Base-by-base conservation (phyloP, 2,113 vertebrate genomes). In the Marmota monax region DNA sequence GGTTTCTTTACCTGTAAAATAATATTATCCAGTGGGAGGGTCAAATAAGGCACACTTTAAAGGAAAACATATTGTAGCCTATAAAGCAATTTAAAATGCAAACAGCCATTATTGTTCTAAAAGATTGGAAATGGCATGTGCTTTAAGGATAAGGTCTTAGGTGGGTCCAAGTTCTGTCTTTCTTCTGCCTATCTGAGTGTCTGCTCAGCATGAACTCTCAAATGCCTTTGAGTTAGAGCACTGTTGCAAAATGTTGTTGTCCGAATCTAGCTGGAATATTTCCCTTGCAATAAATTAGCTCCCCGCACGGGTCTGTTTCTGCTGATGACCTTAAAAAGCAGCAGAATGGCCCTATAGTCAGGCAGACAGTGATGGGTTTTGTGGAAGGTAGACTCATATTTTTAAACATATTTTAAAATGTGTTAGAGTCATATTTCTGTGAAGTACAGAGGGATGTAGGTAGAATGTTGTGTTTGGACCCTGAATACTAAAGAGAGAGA, bases 361-460 rank as follows among this genome's bases (percentile, higher is more conserved):
- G 48, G 34, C n/a, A 73, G 70, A 77, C 1, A 10, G 4, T 16
- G 70, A 5, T 10, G 29, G 61, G 7, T 58, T 39, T 77, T 88
- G 27, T 58, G 25, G 56, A 82, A 12, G 72, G n/a, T 32, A 17
- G 16, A 83, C 5, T 61, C 70, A 63, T 53, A 27, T 7, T 80
- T n/a, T 73, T 65, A 16, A 56, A 93, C 76, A 39, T 3, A 79
- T 61, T 95, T 82, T 27, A 80, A 88, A 65, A 25, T 37, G 39
- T 58, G 1, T 39, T 13, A 58, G 14, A 80, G 70, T 6, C 39
- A 39, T 56, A 37, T 77, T 34, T 83, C 39, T 39, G 16, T 95
- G 45, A 42, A 11, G 9, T 42, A 23, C 14, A 0, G 4, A 14
- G 0, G 4, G 1, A 9, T 34, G 7, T 1, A n/a, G 74, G 34